Evolutionary conservation across 2,888 invertebrate species (phyloP), one percentile per base, ranked within the genome.

Genomic region (Caenorhabditis plicata): DNA sequence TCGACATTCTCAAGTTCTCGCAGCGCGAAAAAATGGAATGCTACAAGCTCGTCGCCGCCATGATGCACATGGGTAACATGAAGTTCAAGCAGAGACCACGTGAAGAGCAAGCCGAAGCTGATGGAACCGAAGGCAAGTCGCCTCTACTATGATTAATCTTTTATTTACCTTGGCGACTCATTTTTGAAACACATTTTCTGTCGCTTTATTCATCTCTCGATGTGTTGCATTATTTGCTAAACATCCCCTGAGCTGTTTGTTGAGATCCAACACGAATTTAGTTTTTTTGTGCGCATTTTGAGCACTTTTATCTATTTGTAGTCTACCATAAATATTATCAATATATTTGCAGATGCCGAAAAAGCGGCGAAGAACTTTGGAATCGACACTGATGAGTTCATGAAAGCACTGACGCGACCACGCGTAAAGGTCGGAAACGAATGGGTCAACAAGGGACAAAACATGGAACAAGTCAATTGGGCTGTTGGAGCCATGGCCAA

Each of bases 51-150:
- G 93, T 94, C 77, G 92, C 93, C 82, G 87, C 93, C 82, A 94
- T 98, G 83, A 94, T 99, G 92, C 96, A 98, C 86, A 93, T 98
- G 90, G 98, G 98, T 87, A 89, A 91, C 84, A 92, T 98, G 92
- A 95, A 96, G 86, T 98, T 98, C 91, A 99, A 98, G 86, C 98
- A 98, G 87, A 91, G 96, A 86, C 96, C 96, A 87, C 91, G 96
- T 82, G 98, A 98, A 86, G 98, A 98, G 86, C 98, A 98, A 86
- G 94, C 94, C 85, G 94, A 95, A 85, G 40, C 76, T 23, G 77
- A 77, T 55, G 72, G 75, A 51, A 74, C 68, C 13, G 77, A 76
- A 23, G 76, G 73, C 72, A 38, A 38, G 64, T 40, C 15, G 27
- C 2, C 49, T 40, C 44, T 48, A 42, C 35, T 46, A 45, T 39